phyloP scores from a whole-genome alignment of 2,797 vertebrate genomes.

The Gorsachius magnificus region DNA sequence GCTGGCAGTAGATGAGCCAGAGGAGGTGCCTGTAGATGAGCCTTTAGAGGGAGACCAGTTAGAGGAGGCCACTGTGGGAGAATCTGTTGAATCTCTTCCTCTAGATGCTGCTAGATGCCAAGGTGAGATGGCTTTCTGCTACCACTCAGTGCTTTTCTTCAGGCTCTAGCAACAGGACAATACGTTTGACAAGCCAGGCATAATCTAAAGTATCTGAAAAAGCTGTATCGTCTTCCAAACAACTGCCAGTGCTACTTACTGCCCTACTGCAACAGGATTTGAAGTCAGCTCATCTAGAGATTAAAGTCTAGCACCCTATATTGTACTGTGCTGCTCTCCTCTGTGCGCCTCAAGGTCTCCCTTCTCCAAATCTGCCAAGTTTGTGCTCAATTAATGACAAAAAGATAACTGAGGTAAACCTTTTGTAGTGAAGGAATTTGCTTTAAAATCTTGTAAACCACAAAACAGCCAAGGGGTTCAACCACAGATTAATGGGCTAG shows the following conservation, averaged over 20 bases:
- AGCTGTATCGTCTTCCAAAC: neutral
- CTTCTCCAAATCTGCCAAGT: neutral
- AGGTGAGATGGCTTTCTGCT: constrained; percentile 73
- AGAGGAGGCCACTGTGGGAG: constrained; percentile 77
- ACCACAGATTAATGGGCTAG: neutral
- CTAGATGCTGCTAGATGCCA: constrained; percentile 64
- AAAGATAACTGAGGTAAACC: neutral
- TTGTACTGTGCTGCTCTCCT: neutral
- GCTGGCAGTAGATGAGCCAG: constrained; percentile 70
- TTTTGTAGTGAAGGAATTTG: neutral
- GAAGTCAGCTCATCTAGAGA: neutral
- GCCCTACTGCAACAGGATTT: neutral
- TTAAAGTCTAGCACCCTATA: neutral
- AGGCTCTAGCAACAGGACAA: neutral
- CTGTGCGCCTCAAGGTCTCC: neutral
- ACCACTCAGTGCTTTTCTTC: neutral
- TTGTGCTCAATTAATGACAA: neutral
- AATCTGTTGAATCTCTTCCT: constrained; percentile 76
- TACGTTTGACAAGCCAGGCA: neutral
- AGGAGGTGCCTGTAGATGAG: constrained; percentile 78
- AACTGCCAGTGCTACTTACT: neutral
- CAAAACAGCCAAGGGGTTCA: neutral
- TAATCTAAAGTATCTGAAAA: neutral
- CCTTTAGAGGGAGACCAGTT: constrained; percentile 78
- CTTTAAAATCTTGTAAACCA: neutral